Conservation (phyloP, 2,888 invertebrate species). For the Meteorus colon region DNA sequence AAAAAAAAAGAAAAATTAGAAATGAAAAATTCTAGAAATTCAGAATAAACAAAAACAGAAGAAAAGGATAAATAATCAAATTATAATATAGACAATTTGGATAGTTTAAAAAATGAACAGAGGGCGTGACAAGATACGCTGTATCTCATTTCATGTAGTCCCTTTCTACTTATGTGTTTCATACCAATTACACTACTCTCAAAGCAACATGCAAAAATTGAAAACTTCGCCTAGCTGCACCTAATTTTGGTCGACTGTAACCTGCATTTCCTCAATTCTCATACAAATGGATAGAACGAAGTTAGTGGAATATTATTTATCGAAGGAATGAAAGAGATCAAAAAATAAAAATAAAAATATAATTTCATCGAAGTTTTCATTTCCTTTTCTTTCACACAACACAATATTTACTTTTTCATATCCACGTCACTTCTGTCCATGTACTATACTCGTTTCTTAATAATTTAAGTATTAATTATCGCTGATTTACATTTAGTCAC, state of each 20-base stretch:
- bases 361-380: no score
- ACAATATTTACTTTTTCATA: background rate
- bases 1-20: background rate
- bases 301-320: background rate
- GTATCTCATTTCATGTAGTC: background rate
- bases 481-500: constrained; percentile 4
- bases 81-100: background rate
- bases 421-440: background rate
- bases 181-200: no score
- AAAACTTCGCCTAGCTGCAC: constrained; percentile 48
- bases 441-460: background rate
- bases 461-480: constrained; percentile 13
- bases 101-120: background rate
- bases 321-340: no score
- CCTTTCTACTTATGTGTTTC: background rate
- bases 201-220: constrained; percentile 39
- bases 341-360: no score
- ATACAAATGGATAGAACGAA: background rate
- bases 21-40: background rate
- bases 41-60: background rate
- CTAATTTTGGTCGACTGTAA: background rate
- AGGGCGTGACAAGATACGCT: background rate
- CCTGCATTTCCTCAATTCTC: background rate
- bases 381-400: no score
- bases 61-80: background rate